Base-by-base conservation (phyloP, 2,113 vertebrate genomes). In the Buteo buteo region DNA sequence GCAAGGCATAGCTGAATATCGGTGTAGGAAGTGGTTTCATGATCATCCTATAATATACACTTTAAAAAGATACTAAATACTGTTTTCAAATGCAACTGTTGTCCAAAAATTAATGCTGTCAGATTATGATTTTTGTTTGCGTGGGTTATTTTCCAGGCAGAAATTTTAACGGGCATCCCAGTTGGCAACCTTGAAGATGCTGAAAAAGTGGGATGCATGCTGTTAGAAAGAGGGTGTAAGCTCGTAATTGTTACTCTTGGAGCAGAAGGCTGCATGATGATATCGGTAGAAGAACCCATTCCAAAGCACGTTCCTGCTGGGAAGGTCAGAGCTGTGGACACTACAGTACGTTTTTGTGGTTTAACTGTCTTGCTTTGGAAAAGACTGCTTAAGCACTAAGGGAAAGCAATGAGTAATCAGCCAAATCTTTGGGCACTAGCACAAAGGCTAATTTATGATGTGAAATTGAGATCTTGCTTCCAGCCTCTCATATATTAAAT, bases 201-300 rank as follows among this genome's bases (percentile, higher is more conserved):
- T 18, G 97, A 93, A 65, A 96, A 81, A 70, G 99, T 98, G 31
- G 98, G 98, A 12, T 77, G 17, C 88, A 94, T 98, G 94, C 98
- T 99, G 93, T 73, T 98, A 95, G 95, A 76, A 54, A 98, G 98
- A 96, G 99, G 99, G 82, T 99, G 99, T 92, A 97, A 96, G 71
- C 94, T 98, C 0, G 98, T 98, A 24, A 97, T 99, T 93, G 62
- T 99, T 97, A 99, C 99, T 59, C 94, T 99, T 94, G 99, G 99
- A 91, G 98, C 98, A 76, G 98, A 98, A 90, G 99, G 99, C 88
- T 99, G 99, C 45, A 98, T 99, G 97, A 97, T 99, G 95, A 96
- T 99, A 78, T 97, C 98, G 74, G 97, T 93, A 91, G 93, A 97
- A 38, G 98, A 98, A 54, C 97, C 98, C 17, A 61, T 88, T 78